phyloP scores from a whole-genome alignment of 2,797 vertebrate species.

The Mionectes olivaceus region DNA sequence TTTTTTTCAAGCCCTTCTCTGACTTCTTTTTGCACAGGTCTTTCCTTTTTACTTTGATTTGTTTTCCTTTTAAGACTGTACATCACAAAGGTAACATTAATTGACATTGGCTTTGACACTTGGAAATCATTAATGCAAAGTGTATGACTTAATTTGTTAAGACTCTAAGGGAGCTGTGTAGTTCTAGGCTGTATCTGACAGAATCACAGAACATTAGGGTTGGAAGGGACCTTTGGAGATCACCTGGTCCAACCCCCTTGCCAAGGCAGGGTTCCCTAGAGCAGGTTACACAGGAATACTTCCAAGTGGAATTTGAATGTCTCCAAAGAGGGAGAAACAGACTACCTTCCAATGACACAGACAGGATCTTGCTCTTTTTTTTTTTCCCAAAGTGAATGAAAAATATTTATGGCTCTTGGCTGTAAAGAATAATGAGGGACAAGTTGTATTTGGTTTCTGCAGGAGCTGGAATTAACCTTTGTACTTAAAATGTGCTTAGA shows the following conservation, averaged over 20 bases:
- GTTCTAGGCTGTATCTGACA: neutral
- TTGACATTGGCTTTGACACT: neutral
- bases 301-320: neutral
- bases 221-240: neutral
- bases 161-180: neutral
- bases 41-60: neutral
- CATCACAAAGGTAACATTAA: neutral
- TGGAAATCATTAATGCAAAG: neutral
- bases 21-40: neutral
- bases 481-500: neutral
- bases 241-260: neutral
- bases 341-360: neutral
- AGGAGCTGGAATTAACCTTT: neutral
- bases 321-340: neutral
- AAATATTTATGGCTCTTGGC: neutral
- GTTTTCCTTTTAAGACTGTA: neutral
- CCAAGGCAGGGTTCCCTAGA: neutral
- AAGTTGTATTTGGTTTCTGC: neutral
- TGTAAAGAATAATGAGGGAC: neutral
- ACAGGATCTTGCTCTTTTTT: neutral
- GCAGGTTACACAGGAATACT: accelerated
- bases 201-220: neutral
- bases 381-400: neutral
- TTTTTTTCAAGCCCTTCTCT: neutral
- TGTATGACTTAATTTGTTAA: neutral